Evolutionary conservation across 2,888 invertebrate species (phyloP).

Genomic region (Cosmorhoe ocellata): DNA sequence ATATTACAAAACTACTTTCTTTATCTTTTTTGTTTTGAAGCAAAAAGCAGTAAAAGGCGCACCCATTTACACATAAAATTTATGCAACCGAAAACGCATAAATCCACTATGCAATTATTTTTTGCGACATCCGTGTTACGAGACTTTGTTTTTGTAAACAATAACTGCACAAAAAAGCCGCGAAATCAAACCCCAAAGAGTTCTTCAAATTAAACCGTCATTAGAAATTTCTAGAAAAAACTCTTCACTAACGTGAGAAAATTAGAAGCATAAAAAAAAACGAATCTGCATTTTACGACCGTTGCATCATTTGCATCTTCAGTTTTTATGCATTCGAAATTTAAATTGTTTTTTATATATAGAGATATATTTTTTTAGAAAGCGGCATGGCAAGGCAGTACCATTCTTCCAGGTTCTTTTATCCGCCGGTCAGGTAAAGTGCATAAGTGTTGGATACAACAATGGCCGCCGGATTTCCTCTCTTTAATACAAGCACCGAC

Average conservation of each 20-base stretch:
- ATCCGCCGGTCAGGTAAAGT: constrained; percentile 78
- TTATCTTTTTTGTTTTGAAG: neutral
- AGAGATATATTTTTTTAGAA: constrained; percentile 63
- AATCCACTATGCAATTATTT: constrained; percentile 76
- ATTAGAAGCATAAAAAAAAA: constrained; percentile 73
- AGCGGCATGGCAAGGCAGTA: constrained; percentile 54
- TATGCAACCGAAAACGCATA: constrained; percentile 65
- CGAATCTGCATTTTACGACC: constrained; percentile 53
- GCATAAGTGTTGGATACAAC: constrained; percentile 71
- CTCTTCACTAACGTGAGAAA: constrained; percentile 75
- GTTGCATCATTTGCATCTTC: constrained; percentile 74
- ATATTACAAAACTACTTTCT: neutral
- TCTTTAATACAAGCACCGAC: constrained; percentile 76
- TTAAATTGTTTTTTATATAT: constrained; percentile 42
- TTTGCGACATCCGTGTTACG: constrained; percentile 79
- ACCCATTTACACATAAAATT: constrained; percentile 36
- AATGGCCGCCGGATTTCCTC: constrained; percentile 80
- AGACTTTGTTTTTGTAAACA: constrained; percentile 79
- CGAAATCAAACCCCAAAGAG: constrained; percentile 80
- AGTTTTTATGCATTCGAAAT: constrained; percentile 40
- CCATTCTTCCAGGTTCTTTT: constrained; percentile 60
- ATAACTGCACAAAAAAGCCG: constrained; percentile 56
- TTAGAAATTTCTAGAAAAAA: constrained; percentile 73
- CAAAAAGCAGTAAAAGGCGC: constrained; percentile 18
- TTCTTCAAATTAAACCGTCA: constrained; percentile 81